Percentiles rank a stretch among this genome's conserved stretches.
These are phyloP conservation scores for Hirundo rustica DNA, from an alignment of 2,797 vertebrate species.

Conservation along the genomic window DNA sequence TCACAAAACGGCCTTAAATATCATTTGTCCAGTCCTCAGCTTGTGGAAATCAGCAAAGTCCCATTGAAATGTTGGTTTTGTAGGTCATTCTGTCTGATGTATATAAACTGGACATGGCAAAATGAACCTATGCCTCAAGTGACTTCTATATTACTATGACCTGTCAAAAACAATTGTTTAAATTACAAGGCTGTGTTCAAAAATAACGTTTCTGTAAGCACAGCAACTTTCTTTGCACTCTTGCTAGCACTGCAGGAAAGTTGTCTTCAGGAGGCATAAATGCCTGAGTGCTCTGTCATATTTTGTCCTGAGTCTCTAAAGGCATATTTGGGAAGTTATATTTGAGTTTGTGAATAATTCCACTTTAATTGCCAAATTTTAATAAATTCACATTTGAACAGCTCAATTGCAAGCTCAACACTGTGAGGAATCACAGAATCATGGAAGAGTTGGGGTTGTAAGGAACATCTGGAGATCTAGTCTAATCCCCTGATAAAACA, in stretches of 20 bases:
- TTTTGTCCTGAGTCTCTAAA: neutral
- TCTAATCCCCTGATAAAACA: neutral
- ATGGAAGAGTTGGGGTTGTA: neutral
- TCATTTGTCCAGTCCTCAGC: neutral
- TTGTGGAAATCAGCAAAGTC: neutral
- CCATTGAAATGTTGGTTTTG: neutral
- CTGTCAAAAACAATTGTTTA: slow-evolving; percentile 37
- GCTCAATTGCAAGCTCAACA: neutral
- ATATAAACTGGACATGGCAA: slow-evolving; percentile 26
- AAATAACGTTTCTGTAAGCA: neutral
- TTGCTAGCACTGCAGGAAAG: neutral
- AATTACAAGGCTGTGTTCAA: neutral
- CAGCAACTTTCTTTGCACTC: neutral
- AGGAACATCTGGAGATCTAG: neutral
- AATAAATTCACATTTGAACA: neutral
- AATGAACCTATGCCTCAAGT: slow-evolving; percentile 29
- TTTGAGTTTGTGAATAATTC: neutral
- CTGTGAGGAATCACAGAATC: neutral
- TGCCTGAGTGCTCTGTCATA: neutral
- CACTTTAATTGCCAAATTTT: neutral
- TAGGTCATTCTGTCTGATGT: slow-evolving; percentile 26
- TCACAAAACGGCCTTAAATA: neutral
- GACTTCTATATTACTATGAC: neutral
- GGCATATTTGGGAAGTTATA: neutral
- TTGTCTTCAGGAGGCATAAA: neutral